Conservation (phyloP, 2,797 vertebrate species). For the Eutrigla gurnardus region DNA sequence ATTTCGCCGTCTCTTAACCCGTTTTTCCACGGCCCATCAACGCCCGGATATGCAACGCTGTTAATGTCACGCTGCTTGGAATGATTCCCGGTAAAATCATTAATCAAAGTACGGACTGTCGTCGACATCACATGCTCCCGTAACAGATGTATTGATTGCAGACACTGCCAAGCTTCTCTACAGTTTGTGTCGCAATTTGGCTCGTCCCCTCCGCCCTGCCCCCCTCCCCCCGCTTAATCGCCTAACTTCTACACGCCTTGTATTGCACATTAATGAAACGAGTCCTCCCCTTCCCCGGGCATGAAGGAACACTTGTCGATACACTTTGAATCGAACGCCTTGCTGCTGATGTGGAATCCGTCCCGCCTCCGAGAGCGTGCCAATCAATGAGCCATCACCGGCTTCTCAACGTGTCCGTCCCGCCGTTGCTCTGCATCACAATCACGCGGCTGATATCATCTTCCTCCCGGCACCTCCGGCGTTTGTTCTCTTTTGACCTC, state of each 20-base stretch:
- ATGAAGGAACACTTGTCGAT: slow-evolving; percentile 63
- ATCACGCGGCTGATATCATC: slow-evolving; percentile 64
- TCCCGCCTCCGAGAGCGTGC: slow-evolving; percentile 52
- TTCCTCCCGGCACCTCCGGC: slow-evolving; percentile 29
- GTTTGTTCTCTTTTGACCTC: slow-evolving; percentile 54
- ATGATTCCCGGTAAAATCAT: slow-evolving; percentile 61
- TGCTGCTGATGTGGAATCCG: slow-evolving; percentile 64
- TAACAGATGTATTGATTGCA: slow-evolving; percentile 77
- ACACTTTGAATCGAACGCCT: slow-evolving; percentile 61
- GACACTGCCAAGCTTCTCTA: slow-evolving; percentile 43
- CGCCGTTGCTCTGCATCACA: slow-evolving; percentile 57
- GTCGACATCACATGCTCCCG: slow-evolving; percentile 64
- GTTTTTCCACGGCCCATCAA: slow-evolving; percentile 64
- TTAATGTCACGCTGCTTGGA: slow-evolving; percentile 66
- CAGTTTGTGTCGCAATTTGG: slow-evolving; percentile 41
- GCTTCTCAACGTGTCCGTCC: slow-evolving; percentile 50
- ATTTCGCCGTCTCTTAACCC: slow-evolving; percentile 56
- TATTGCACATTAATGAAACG: slow-evolving; percentile 77
- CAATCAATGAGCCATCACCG: slow-evolving; percentile 76
- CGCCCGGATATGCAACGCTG: slow-evolving; percentile 55
- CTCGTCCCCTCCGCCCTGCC: slow-evolving; percentile 33
- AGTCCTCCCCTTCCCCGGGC: slow-evolving; percentile 44
- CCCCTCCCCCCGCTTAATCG: slow-evolving; percentile 52
- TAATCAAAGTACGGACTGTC: slow-evolving; percentile 64
- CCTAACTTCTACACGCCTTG: slow-evolving; percentile 51